Base-by-base conservation (phyloP, 2,888 invertebrate genomes). In the Phragmatobia fuliginosa region DNA sequence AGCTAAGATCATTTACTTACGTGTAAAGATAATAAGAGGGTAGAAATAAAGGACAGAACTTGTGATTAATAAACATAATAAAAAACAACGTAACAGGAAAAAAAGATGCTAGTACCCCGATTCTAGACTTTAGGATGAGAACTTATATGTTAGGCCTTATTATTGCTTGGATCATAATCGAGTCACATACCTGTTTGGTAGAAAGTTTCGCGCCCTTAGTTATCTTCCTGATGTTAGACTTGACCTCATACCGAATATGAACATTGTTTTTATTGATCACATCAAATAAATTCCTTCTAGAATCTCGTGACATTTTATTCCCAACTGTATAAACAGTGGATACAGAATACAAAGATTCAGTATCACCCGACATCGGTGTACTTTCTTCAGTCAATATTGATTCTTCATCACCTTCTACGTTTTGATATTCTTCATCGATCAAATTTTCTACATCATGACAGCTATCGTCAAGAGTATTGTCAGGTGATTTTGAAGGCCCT, bases 341-440 rank as follows among this genome's bases (percentile, higher is more conserved):
- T 2, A 92, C 91, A 0, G 95, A 95, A 71, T 91, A 92, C 52
- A 93, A 85, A 0, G 95, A 95, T 59, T 92, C 94, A 0, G 92
- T 92, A 62, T 95, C 95, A 0, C 91, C 91, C 0, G 94, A 92
- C 78, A 90, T 83, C 25, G 92, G 64, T 2, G 94, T 94, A 0
- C 93, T 93, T 72, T 93, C 94, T 69, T 93, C 94, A 1, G 94
- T 93, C 36, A 92, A 70, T 38, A 92, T 85, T 0, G 94, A 94
- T 74, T 93, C 92, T 76, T 95, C 95, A 16, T 91, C 93, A 0
- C 91, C 90, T 66, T 94, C 95, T 0, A 95, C 91, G 36, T 94
- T 93, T 62, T 92, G 93, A 73, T 95, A 95, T 68, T 95, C 95
- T 72, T 95, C 95, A 56, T 95, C 94, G 16, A 94, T 92, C 67